Evolutionary conservation across 2,888 invertebrate genomes (phyloP).

Genomic region (Lottia scabra): DNA sequence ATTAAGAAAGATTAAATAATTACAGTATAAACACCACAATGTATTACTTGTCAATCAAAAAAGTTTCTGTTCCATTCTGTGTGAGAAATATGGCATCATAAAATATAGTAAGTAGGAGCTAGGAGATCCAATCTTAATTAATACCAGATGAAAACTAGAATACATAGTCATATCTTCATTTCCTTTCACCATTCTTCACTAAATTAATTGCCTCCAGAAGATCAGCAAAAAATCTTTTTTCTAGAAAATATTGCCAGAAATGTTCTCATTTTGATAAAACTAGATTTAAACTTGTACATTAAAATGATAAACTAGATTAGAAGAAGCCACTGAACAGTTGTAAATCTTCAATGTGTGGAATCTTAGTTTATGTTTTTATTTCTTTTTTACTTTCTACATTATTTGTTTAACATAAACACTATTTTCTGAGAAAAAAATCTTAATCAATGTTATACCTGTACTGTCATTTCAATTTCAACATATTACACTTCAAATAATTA

Average conservation of each 20-base stretch:
- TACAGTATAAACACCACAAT: conserved; percentile 2
- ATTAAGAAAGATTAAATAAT: conserved; percentile 7
- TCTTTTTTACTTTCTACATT: too few species aligned
- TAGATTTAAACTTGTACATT: neutral
- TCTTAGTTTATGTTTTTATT: too few species aligned
- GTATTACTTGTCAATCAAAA: conserved; percentile 2
- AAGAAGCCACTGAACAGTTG: too few species aligned
- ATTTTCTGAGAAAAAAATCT: too few species aligned
- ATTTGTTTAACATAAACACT: too few species aligned
- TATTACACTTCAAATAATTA: too few species aligned
- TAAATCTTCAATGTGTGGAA: too few species aligned
- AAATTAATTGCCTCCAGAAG: neutral
- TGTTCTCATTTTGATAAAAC: conserved; percentile 2
- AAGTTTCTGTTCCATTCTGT: neutral
- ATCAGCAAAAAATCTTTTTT: neutral
- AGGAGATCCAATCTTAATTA: conserved; percentile 2
- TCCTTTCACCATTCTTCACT: neutral
- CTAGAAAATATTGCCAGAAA: conserved; percentile 5
- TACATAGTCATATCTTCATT: neutral
- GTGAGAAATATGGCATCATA: neutral
- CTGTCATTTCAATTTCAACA: too few species aligned
- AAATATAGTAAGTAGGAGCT: neutral
- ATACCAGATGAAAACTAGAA: conserved; percentile 7
- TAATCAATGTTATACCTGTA: too few species aligned
- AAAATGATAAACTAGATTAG: neutral